Evolutionary conservation across 2,888 invertebrate species (phyloP).

Genomic region (Amblyteles armatorius): DNA sequence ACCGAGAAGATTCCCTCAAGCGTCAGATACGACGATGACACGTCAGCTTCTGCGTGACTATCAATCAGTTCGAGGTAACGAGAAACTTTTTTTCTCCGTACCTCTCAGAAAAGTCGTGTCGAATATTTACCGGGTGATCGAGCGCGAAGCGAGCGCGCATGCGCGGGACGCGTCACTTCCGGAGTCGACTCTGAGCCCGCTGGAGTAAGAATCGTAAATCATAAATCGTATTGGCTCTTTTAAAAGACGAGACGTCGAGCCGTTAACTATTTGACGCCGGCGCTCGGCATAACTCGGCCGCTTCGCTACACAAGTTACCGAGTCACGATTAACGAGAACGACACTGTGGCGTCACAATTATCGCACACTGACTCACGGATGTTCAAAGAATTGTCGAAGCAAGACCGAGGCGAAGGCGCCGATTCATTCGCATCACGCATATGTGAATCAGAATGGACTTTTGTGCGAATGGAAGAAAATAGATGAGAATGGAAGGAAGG

Average conservation of each 20-base stretch:
- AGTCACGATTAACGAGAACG: constrained; percentile 56
- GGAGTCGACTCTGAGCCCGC: constrained; percentile 41
- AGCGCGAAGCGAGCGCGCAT: constrained; percentile 22
- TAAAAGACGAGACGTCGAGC: constrained; percentile 15
- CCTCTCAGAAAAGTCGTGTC: constrained; percentile 43
- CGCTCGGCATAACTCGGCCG: constrained; percentile 41
- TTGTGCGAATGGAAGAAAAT: neutral
- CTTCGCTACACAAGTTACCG: constrained; percentile 21
- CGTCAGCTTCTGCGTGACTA: constrained; percentile 15
- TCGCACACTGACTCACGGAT: constrained; percentile 50
- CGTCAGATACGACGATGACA: constrained; percentile 36
- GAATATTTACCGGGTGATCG: constrained; percentile 37
- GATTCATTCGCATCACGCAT: constrained; percentile 33
- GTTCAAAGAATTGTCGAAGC: constrained; percentile 44
- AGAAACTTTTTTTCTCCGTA: constrained; percentile 29
- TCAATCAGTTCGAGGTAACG: constrained; percentile 37
- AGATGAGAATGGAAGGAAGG: neutral
- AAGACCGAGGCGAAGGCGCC: constrained; percentile 11
- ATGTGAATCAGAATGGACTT: constrained; percentile 40
- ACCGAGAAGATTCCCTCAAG: constrained; percentile 20
- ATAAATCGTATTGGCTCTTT: constrained; percentile 43
- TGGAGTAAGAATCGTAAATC: constrained; percentile 34
- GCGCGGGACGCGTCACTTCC: constrained; percentile 56
- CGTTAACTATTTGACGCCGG: constrained; percentile 53
- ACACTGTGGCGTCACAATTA: constrained; percentile 35